A percentile compares a stretch with the other conserved stretches of the same genome.
These are phyloP conservation scores for Amphimallon solstitiale DNA, from an alignment of 2,888 invertebrate genomes.

Conservation along the genomic window DNA sequence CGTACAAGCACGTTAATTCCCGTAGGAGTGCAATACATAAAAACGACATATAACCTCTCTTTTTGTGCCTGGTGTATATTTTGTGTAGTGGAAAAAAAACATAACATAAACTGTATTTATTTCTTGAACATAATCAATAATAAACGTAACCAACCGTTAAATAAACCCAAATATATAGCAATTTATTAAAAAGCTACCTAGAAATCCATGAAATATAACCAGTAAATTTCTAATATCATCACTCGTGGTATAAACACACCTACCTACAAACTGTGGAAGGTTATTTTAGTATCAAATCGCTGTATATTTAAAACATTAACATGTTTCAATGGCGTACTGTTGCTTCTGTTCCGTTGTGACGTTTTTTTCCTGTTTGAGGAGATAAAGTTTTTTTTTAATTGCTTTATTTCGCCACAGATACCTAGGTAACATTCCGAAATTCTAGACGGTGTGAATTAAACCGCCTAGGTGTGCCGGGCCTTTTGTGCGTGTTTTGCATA, in stretches of 20 bases:
- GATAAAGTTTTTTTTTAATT: not conserved
- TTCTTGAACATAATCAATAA: not conserved
- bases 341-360: not conserved
- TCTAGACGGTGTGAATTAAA: not conserved
- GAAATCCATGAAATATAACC: too few species aligned
- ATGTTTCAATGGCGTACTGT: conserved; percentile 20
- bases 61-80: not conserved
- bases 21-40: too few species aligned
- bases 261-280: not conserved
- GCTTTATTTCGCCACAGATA: not conserved
- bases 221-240: too few species aligned
- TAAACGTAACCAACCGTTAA: too few species aligned
- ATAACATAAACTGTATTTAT: not conserved
- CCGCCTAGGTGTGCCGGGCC: not conserved
- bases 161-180: not conserved
- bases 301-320: conserved; percentile 30
- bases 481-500: not conserved
- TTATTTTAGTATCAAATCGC: conserved; percentile 19
- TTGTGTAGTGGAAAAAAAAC: conserved; percentile 12
- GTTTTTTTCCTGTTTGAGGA: not conserved
- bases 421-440: not conserved
- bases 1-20: too few species aligned
- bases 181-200: not conserved
- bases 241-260: not conserved
- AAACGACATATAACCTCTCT: not conserved